Evolutionary conservation across 2,888 invertebrate genomes (phyloP).

Genomic region (Neelides folsomi): DNA sequence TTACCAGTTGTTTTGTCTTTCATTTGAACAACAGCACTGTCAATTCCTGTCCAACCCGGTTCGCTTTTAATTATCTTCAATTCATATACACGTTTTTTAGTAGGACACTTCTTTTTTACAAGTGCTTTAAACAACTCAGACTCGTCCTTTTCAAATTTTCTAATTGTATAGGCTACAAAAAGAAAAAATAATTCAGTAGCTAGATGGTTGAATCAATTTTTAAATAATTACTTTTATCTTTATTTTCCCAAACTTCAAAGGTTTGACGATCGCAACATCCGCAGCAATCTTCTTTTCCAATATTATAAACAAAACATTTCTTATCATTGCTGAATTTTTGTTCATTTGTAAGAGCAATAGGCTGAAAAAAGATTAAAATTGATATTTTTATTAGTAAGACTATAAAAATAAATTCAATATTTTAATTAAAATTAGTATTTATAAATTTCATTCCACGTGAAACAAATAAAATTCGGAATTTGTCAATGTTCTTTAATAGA

Average conservation of each 20-base stretch:
- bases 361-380: neutral
- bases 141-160: neutral
- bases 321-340: neutral
- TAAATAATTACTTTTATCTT: neutral
- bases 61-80: neutral
- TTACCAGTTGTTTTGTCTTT: neutral
- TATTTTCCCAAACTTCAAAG: neutral
- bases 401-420: too few species aligned
- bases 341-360: neutral
- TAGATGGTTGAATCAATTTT: neutral
- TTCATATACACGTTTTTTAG: too few species aligned
- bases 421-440: too few species aligned
- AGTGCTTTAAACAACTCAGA: neutral
- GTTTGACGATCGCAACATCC: neutral
- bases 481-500: too few species aligned
- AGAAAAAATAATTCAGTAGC: neutral
- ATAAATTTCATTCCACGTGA: too few species aligned
- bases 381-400: too few species aligned
- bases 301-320: neutral
- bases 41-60: neutral
- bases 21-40: neutral
- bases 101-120: too few species aligned
- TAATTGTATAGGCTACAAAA: neutral
- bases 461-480: too few species aligned
- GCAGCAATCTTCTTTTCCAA: neutral